Percentiles rank a stretch among this genome's conserved stretches.
Evolutionary conservation across 2,113 vertebrate species (phyloP).

Genomic region (Anoura caudifer): DNA sequence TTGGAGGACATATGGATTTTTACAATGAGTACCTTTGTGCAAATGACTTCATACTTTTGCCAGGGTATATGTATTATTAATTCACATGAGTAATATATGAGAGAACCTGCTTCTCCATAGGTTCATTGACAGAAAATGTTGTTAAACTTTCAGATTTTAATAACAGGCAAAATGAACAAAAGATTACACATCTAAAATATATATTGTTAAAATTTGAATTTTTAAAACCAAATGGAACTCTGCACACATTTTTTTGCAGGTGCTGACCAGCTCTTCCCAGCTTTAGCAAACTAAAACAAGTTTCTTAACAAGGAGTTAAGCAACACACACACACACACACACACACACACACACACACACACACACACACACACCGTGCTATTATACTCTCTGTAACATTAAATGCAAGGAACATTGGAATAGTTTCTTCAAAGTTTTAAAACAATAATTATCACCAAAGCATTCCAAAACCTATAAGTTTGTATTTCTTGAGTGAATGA

Average conservation of each 20-base stretch:
- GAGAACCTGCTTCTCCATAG: not conserved
- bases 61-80: not conserved
- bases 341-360: not conserved
- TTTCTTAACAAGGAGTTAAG: not conserved
- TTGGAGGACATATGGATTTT: not conserved
- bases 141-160: not conserved
- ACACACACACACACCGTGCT: accelerated
- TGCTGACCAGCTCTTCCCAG: not conserved
- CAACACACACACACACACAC: not conserved
- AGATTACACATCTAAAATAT: not conserved
- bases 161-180: not conserved
- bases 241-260: not conserved
- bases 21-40: not conserved
- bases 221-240: not conserved
- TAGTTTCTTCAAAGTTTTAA: not conserved
- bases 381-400: not conserved
- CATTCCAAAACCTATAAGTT: not conserved
- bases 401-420: not conserved
- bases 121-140: not conserved
- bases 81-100: not conserved
- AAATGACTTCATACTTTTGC: not conserved
- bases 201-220: not conserved
- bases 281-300: not conserved
- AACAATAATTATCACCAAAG: not conserved
- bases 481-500: not conserved